Conservation (phyloP, 2,797 vertebrate genomes). For the Artibeus jamaicensis region DNA sequence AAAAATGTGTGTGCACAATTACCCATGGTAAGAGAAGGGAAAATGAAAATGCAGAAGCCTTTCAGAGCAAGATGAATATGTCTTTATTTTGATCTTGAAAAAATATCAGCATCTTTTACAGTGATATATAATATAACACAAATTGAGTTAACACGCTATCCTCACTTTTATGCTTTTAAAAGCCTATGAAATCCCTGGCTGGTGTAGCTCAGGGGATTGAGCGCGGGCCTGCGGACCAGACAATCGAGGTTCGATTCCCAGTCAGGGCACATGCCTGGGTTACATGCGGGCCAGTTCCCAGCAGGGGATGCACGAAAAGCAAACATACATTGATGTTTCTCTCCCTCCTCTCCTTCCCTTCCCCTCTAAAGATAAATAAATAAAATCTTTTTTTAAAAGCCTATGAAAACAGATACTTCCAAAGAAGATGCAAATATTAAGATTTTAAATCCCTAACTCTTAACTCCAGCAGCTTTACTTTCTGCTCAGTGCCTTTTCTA, state of each 20-base stretch:
- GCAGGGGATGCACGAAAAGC: too few relatives aligned
- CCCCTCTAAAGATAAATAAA: too few relatives aligned
- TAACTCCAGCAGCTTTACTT: constrained; percentile 29
- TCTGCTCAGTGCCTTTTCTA: neutral
- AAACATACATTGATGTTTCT: too few relatives aligned
- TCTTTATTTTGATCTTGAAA: constrained; percentile 25
- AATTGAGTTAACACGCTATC: neutral
- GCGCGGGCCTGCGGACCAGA: too few relatives aligned
- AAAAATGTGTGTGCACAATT: neutral
- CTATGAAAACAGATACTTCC: neutral
- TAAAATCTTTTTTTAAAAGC: constrained; percentile 36
- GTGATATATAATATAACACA: neutral
- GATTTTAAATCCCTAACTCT: constrained; percentile 11
- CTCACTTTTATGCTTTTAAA: constrained; percentile 14
- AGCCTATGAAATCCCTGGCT: neutral
- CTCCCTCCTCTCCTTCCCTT: too few relatives aligned
- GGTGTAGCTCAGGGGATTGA: too few relatives aligned
- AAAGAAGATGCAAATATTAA: constrained; percentile 1
- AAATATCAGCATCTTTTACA: neutral
- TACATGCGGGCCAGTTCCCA: too few relatives aligned
- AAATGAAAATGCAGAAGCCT: neutral
- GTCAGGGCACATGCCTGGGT: too few relatives aligned
- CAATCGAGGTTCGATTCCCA: too few relatives aligned
- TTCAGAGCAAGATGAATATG: neutral
- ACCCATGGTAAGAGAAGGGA: neutral